These are phyloP conservation scores for Darevskia mixta DNA, from an alignment of 2,797 vertebrate genomes.

Conservation along the genomic window DNA sequence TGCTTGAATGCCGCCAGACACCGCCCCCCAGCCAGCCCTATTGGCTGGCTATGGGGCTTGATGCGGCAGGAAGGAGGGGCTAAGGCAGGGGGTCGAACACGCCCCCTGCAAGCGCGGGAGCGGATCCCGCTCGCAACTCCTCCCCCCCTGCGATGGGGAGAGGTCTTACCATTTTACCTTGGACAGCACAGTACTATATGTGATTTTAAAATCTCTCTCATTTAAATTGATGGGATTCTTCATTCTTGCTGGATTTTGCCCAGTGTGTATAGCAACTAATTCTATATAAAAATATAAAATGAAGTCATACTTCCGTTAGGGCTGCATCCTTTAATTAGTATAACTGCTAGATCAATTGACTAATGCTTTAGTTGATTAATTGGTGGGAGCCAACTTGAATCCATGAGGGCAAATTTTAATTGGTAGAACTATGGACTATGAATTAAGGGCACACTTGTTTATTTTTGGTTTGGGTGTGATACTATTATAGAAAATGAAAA, in stretches of 20 bases:
- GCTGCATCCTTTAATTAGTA: not conserved
- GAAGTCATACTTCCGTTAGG: not conserved
- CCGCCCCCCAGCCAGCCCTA: too few species aligned
- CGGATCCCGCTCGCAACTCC: too few species aligned
- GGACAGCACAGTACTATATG: not conserved
- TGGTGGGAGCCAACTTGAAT: not conserved
- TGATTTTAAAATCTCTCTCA: not conserved
- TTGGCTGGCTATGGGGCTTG: too few species aligned
- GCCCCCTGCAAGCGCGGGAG: too few species aligned
- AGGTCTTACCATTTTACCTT: not conserved
- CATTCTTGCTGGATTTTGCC: not conserved
- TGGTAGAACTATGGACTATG: not conserved
- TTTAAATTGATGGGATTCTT: not conserved
- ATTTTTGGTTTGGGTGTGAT: slow-evolving; percentile 3
- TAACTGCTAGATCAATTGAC: slow-evolving; percentile 16
- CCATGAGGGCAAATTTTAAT: slow-evolving; percentile 17
- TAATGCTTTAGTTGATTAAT: slow-evolving; percentile 17
- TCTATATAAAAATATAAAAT: not conserved
- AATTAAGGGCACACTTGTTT: slow-evolving; percentile 14
- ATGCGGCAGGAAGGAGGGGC: too few species aligned
- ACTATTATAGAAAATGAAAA: not conserved
- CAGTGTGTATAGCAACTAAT: not conserved
- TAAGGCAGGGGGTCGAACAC: too few species aligned
- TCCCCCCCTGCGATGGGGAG: too few species aligned
- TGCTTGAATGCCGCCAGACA: too few species aligned